Conservation (phyloP, 2,113 vertebrate genomes). For the Reinhardtius hippoglossoides region DNA sequence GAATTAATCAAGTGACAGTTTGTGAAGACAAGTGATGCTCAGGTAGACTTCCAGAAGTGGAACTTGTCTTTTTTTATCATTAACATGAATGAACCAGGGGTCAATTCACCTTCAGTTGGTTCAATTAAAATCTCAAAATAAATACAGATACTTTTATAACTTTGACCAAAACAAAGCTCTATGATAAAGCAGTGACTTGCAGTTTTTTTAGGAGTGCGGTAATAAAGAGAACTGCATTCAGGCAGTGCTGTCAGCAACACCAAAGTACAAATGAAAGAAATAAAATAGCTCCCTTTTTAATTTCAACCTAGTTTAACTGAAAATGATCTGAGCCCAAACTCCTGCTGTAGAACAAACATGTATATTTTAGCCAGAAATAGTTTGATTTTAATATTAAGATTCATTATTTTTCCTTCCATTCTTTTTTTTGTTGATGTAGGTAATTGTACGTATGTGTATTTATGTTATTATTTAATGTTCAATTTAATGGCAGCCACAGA, state of each 20-base stretch:
- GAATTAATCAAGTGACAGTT: neutral
- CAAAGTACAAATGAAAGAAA: neutral
- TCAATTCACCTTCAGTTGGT: conserved; percentile 23
- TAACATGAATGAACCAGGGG: conserved; percentile 13
- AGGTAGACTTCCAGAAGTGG: conserved; percentile 42
- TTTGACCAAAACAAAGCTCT: conserved; percentile 20
- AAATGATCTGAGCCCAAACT: conserved; percentile 21
- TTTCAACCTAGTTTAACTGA: conserved; percentile 8
- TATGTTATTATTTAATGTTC: conserved; percentile 64
- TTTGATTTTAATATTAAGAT: neutral
- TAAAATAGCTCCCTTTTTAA: neutral
- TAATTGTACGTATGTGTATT: conserved; percentile 38
- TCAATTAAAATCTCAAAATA: neutral
- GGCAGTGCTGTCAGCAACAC: neutral
- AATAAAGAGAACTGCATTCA: neutral
- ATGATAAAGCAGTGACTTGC: neutral
- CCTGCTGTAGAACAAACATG: conserved; percentile 30
- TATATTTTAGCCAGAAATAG: neutral
- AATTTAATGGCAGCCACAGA: conserved; percentile 51
- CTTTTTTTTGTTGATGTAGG: neutral
- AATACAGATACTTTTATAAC: neutral
- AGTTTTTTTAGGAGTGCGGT: neutral
- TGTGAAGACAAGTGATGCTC: conserved; percentile 31
- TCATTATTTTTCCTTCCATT: conserved; percentile 6
- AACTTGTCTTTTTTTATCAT: neutral